These are phyloP conservation scores for Onychorhynchus coronatus DNA, from an alignment of 2,113 vertebrate species.

Conservation along the genomic window DNA sequence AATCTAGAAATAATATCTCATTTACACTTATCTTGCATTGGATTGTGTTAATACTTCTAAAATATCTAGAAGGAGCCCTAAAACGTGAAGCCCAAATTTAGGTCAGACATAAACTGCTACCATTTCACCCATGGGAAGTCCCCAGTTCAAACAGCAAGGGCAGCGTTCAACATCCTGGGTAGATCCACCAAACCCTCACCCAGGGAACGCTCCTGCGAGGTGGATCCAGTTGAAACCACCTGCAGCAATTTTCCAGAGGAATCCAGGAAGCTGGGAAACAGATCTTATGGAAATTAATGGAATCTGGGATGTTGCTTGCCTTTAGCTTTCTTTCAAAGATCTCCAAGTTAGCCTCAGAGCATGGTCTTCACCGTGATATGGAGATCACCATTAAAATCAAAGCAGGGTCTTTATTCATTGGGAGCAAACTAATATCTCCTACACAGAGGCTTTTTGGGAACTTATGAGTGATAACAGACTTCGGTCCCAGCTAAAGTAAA, in stretches of 20 bases:
- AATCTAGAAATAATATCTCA: neutral
- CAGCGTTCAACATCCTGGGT: neutral
- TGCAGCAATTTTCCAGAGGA: neutral
- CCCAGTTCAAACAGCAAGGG: neutral
- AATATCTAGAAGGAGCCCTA: neutral
- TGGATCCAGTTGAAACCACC: neutral
- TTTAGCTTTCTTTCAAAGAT: neutral
- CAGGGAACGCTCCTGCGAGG: neutral
- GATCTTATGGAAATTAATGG: neutral
- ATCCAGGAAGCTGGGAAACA: neutral
- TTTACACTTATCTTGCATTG: neutral
- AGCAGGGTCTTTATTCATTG: neutral
- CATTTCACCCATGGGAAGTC: neutral
- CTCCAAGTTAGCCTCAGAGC: neutral
- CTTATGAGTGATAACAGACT: neutral
- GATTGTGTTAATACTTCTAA: neutral
- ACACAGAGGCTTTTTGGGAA: neutral
- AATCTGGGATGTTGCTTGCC: neutral
- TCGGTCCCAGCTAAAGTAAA: neutral
- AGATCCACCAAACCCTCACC: neutral
- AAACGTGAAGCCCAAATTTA: neutral
- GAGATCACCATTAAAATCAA: neutral
- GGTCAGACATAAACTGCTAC: neutral
- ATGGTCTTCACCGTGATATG: neutral
- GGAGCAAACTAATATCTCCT: neutral